Conservation (phyloP, 2,888 invertebrate genomes). For the Eupelmus urozonus region DNA sequence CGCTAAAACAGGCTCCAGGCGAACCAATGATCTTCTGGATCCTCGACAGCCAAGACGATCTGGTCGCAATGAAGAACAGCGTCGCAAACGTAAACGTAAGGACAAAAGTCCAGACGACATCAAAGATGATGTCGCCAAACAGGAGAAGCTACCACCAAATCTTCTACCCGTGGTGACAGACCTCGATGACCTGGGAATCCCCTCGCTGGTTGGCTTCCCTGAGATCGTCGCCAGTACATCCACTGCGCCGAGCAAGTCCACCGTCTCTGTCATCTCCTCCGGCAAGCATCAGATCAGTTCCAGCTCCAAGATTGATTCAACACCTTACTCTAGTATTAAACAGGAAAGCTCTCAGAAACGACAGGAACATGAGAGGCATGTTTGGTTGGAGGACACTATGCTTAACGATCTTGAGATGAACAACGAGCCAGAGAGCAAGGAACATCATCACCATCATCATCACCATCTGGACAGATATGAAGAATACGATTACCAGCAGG, state of each 20-base stretch:
- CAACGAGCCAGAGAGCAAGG: constrained; percentile 65
- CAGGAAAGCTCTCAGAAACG: constrained; percentile 13
- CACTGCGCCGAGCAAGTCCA: constrained; percentile 57
- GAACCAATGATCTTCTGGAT: constrained; percentile 61
- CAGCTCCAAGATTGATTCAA: background rate
- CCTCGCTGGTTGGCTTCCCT: constrained; percentile 74
- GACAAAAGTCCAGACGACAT: constrained; percentile 66
- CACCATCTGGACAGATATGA: constrained; percentile 62
- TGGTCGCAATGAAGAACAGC: constrained; percentile 61
- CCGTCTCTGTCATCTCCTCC: constrained; percentile 29
- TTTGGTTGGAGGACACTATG: constrained; percentile 72
- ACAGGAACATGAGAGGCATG: constrained; percentile 2
- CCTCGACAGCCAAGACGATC: constrained; percentile 63
- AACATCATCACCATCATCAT: too few relatives aligned
- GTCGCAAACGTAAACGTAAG: constrained; percentile 63
- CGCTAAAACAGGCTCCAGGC: constrained; percentile 75
- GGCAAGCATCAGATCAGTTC: constrained; percentile 39
- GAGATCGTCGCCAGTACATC: constrained; percentile 69
- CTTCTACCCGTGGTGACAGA: constrained; percentile 72
- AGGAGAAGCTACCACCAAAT: constrained; percentile 69
- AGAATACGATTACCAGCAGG: constrained; percentile 71
- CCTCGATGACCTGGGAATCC: constrained; percentile 73
- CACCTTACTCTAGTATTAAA: background rate
- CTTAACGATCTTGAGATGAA: constrained; percentile 68
- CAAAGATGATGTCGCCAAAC: constrained; percentile 63